Base-by-base conservation (phyloP, 2,797 vertebrate species). In the Catharus ustulatus region DNA sequence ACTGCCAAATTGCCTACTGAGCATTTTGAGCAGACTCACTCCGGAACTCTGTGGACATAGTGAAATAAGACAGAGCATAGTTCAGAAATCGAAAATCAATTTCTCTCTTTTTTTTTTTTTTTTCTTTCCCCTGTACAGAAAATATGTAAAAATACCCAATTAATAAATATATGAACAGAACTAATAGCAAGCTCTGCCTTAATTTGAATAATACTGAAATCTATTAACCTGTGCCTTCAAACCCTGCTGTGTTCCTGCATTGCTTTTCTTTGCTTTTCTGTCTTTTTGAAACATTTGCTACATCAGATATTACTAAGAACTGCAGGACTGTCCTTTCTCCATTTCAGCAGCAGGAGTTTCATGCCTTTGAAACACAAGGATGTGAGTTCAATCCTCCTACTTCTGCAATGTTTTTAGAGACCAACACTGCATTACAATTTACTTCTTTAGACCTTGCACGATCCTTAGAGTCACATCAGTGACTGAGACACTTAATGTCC, bases 141-240 rank as follows among this genome's bases (percentile, higher is more conserved):
- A 59, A 59, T 27, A 2, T 79, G 62, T 63, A 3, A 57, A 88
- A 93, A 52, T 10, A 20, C 26, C 12, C 10, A 59, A 87, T 85
- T 77, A 95, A 78, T 49, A 69, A 84, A 78, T 36, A 29, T 3
- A 36, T 4, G 20, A 64, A 36, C 16, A 77, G 36, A 85, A 80
- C 42, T 72, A 61, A 77, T n/a, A 92, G 68, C 24, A 83, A 68
- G 8, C 24, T 81, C 54, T 83, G 15, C 57, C 42, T 54, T 85
- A 91, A 85, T 29, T 67, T 92, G 49, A 40, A 93, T 89, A 90
- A 72, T 81, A 84, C 30, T n/a, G 64, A 83, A 38, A 57, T 67
- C 46, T 48, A 0, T n/a, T 34, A 69, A 59, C 45, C 67, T 0
- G 4, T 82, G 51, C 26, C 62, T 76, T 77, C 82, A 86, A 74